Conservation (phyloP, 2,797 vertebrate species). For the Typhlichthys eigenmanni region DNA sequence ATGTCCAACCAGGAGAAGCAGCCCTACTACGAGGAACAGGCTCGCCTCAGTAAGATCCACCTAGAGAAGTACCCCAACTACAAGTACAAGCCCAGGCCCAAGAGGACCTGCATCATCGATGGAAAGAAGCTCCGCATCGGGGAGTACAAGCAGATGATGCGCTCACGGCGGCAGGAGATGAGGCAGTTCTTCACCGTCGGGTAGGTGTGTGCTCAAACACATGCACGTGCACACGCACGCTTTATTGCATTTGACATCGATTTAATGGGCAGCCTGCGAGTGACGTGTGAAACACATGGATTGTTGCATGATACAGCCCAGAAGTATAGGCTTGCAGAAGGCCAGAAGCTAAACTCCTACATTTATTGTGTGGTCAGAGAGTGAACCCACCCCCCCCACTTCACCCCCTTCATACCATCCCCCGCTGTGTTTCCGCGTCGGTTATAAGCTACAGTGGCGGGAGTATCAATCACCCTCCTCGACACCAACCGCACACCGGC, state of each 20-base stretch:
- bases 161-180: slow-evolving; percentile 98
- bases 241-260: slow-evolving; percentile 14
- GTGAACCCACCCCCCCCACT: too few species aligned
- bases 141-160: slow-evolving; percentile 99
- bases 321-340: slow-evolving; percentile 67
- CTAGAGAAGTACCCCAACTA: slow-evolving; percentile 99
- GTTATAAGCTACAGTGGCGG: slow-evolving; percentile 66
- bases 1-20: slow-evolving; percentile 99
- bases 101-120: slow-evolving; percentile 98
- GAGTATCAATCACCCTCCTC: slow-evolving; percentile 70
- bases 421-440: slow-evolving; percentile 80
- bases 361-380: slow-evolving; percentile 76
- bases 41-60: slow-evolving; percentile 97
- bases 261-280: slow-evolving; percentile 54
- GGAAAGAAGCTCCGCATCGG: slow-evolving; percentile 98
- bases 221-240: slow-evolving; percentile 11
- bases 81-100: slow-evolving; percentile 99
- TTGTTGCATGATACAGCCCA: slow-evolving; percentile 70
- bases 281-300: slow-evolving; percentile 57
- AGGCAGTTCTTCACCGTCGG: slow-evolving; percentile 99
- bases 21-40: slow-evolving; percentile 98
- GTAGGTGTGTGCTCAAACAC: slow-evolving; percentile 73
- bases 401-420: slow-evolving; percentile 29
- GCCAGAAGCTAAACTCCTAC: slow-evolving; percentile 66
- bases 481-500: slow-evolving; percentile 68